Percentiles rank a stretch among this genome's conserved stretches.
These are phyloP conservation scores for Rhamphomyia laevipes DNA, from an alignment of 2,888 invertebrate species.

Conservation along the genomic window DNA sequence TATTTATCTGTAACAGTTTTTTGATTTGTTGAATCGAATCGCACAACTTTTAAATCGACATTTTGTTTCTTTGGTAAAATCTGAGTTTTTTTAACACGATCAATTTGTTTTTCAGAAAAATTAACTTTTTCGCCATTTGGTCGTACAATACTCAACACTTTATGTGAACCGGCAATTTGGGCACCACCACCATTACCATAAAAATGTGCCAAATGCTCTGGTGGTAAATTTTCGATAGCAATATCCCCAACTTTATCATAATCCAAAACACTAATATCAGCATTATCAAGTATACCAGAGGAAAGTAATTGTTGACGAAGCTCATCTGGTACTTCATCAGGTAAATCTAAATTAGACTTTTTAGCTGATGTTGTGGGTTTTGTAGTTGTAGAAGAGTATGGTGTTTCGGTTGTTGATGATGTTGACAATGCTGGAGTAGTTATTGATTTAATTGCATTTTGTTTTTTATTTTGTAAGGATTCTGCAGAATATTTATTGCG, in stretches of 20 bases:
- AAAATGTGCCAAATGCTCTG: constrained; percentile 76
- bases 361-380: constrained; percentile 23
- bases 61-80: constrained; percentile 43
- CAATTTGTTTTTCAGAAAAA: constrained; percentile 42
- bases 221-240: constrained; percentile 68
- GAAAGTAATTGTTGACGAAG: constrained; percentile 68
- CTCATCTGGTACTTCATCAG: constrained; percentile 83
- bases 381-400: constrained; percentile 24
- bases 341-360: constrained; percentile 49
- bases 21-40: constrained; percentile 62
- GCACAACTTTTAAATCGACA: constrained; percentile 76
- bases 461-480: constrained; percentile 6
- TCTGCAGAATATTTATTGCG: constrained; percentile 4
- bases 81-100: constrained; percentile 33
- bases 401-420: constrained; percentile 10
- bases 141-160: constrained; percentile 52
- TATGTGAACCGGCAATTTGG: constrained; percentile 58
- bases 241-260: constrained; percentile 83
- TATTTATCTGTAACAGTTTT: constrained; percentile 64
- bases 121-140: constrained; percentile 48
- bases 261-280: constrained; percentile 76
- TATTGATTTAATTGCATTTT: constrained; percentile 3
- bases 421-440: constrained; percentile 14
- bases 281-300: constrained; percentile 77
- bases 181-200: constrained; percentile 72